These are phyloP conservation scores for Olivierus martensii DNA, from an alignment of 1,140 invertebrate species.

Conservation along the genomic window DNA sequence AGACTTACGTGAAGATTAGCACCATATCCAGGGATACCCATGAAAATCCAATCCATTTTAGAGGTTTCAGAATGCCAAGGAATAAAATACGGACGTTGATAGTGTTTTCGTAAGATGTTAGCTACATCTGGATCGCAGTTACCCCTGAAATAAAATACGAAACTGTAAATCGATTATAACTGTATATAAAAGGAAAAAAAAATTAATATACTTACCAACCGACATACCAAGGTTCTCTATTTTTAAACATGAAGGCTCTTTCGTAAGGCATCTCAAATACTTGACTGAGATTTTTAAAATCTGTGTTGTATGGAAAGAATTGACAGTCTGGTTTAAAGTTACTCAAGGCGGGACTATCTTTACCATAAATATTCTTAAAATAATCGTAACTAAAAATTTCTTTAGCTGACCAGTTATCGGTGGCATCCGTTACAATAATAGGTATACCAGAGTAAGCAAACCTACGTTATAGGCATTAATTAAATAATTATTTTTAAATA, in stretches of 20 bases:
- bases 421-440: constrained; percentile 18
- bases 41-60: constrained; percentile 85
- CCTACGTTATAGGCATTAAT: no score
- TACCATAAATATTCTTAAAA: constrained; percentile 28
- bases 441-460: constrained; percentile 12
- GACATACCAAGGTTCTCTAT: constrained; percentile 58
- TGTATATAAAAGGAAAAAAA: no score
- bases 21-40: constrained; percentile 81
- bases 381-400: constrained; percentile 26
- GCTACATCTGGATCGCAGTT: constrained; percentile 70
- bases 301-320: constrained; percentile 82
- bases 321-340: constrained; percentile 43
- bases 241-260: constrained; percentile 36
- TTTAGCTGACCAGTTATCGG: constrained; percentile 27
- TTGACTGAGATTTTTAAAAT: constrained; percentile 55
- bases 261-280: constrained; percentile 50
- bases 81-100: constrained; percentile 72
- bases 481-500: no score
- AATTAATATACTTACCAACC: constrained; percentile 79
- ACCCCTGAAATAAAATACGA: constrained; percentile 62
- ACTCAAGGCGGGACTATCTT: constrained; percentile 9
- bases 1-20: constrained; percentile 80
- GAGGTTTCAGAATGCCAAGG: constrained; percentile 64
- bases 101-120: constrained; percentile 56
- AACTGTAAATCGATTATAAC: no score